Conservation (phyloP, 2,797 vertebrate species). For the Macropus fuliginosus region DNA sequence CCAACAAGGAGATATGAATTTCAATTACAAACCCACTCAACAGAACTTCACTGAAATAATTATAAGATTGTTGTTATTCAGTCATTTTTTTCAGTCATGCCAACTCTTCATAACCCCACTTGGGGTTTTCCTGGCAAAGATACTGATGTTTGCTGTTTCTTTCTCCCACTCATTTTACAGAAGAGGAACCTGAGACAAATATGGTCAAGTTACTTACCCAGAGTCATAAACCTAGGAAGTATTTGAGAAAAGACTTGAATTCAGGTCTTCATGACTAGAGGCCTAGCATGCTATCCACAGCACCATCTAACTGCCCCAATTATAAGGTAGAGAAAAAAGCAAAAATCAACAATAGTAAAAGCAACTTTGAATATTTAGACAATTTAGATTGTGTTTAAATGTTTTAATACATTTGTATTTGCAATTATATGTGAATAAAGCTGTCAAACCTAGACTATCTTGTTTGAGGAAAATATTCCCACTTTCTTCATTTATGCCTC, state of each 20-base stretch:
- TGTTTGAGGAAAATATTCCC: constrained; percentile 43
- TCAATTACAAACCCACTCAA: not conserved
- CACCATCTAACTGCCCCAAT: not conserved
- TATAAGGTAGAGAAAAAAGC: not conserved
- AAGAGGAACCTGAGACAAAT: not conserved
- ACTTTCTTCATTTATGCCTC: constrained; percentile 39
- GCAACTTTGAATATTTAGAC: not conserved
- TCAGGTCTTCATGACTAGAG: not conserved
- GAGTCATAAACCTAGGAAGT: not conserved
- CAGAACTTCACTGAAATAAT: constrained; percentile 21
- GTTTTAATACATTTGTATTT: constrained; percentile 46
- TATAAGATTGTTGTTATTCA: not conserved
- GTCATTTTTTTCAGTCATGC: not conserved
- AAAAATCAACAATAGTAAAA: not conserved
- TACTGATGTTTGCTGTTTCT: not conserved
- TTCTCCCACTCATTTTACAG: not conserved
- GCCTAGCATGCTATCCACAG: not conserved
- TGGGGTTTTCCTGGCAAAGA: not conserved
- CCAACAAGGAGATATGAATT: not conserved
- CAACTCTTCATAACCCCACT: not conserved
- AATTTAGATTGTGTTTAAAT: constrained; percentile 26
- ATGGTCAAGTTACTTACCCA: not conserved
- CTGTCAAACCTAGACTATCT: constrained; percentile 43
- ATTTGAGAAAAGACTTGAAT: not conserved
- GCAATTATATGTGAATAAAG: constrained; percentile 53